phyloP scores from a whole-genome alignment of 2,888 invertebrate species.

The Thalpophila matura region DNA sequence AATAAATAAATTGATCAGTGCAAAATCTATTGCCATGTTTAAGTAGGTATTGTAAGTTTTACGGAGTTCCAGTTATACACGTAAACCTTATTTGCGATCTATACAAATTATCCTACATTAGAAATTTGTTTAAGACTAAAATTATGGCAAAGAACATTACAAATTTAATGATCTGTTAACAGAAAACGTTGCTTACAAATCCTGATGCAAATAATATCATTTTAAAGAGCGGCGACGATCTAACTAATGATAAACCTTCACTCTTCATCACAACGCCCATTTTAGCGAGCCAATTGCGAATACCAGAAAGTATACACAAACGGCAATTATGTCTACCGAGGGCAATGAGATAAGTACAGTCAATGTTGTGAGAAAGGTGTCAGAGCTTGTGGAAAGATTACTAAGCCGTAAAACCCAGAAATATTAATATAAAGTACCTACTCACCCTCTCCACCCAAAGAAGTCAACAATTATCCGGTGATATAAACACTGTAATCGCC shows the following conservation, averaged over 20 bases:
- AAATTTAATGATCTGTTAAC: constrained; percentile 33
- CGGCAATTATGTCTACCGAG: constrained; percentile 9
- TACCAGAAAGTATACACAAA: constrained; percentile 21
- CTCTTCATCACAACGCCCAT: constrained; percentile 84
- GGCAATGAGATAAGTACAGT: constrained; percentile 14
- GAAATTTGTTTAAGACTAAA: constrained; percentile 22
- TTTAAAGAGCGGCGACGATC: constrained; percentile 73
- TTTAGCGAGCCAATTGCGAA: constrained; percentile 63
- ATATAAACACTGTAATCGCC: constrained; percentile 71
- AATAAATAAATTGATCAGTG: neutral
- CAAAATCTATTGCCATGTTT: neutral
- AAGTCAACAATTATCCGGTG: constrained; percentile 81
- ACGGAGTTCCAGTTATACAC: constrained; percentile 15
- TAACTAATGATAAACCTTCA: constrained; percentile 79
- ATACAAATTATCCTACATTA: constrained; percentile 10
- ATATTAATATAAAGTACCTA: constrained; percentile 78
- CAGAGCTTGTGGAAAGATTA: constrained; percentile 47
- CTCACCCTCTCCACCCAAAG: constrained; percentile 87
- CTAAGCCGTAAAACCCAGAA: constrained; percentile 69
- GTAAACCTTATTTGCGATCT: neutral
- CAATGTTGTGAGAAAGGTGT: constrained; percentile 29
- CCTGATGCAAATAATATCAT: constrained; percentile 59
- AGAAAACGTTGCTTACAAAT: constrained; percentile 40
- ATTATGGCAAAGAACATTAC: constrained; percentile 11
- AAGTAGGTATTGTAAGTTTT: neutral